Evolutionary conservation across 2,113 vertebrate genomes (phyloP).

Genomic region (Caranx melampygus): DNA sequence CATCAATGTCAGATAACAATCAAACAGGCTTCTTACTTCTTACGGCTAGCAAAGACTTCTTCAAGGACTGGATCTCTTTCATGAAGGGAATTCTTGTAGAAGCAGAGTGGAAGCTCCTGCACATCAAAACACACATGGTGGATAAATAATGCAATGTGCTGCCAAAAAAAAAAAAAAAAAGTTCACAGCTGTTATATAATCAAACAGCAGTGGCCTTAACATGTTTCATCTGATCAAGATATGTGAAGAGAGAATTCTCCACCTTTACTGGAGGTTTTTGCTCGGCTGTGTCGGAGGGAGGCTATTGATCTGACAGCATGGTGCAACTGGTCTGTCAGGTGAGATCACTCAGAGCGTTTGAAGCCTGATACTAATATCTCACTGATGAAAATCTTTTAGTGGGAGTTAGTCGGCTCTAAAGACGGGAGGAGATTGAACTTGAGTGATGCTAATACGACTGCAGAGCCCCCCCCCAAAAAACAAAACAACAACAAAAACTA

Average conservation of each 20-base stretch:
- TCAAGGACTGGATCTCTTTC: slow-evolving; percentile 23
- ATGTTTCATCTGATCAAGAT: slow-evolving; percentile 28
- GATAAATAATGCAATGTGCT: slow-evolving; percentile 41
- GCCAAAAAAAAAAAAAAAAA: not conserved
- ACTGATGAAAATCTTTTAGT: not conserved
- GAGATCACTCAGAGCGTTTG: slow-evolving; percentile 31
- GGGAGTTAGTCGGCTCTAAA: not conserved
- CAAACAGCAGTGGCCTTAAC: slow-evolving; percentile 18
- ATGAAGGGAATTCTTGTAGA: slow-evolving; percentile 15
- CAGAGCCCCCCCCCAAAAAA: not conserved
- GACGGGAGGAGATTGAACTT: not conserved
- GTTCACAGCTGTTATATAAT: slow-evolving; percentile 31
- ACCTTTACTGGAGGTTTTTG: slow-evolving; percentile 19
- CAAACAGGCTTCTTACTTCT: slow-evolving; percentile 14
- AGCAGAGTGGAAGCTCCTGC: not conserved
- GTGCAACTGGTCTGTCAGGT: slow-evolving; percentile 6
- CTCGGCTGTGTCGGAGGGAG: not conserved
- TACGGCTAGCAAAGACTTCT: slow-evolving; percentile 12
- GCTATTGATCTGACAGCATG: slow-evolving; percentile 40
- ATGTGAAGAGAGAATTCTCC: slow-evolving; percentile 23
- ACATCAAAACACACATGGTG: slow-evolving; percentile 13
- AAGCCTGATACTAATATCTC: slow-evolving; percentile 19
- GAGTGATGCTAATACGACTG: too few species aligned
- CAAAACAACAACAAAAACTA: too few species aligned
- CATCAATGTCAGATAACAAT: slow-evolving; percentile 12